Percentiles rank a stretch among this genome's conserved stretches.
Evolutionary conservation across 2,797 vertebrate genomes (phyloP).

Genomic region (Sandelia bainsii): DNA sequence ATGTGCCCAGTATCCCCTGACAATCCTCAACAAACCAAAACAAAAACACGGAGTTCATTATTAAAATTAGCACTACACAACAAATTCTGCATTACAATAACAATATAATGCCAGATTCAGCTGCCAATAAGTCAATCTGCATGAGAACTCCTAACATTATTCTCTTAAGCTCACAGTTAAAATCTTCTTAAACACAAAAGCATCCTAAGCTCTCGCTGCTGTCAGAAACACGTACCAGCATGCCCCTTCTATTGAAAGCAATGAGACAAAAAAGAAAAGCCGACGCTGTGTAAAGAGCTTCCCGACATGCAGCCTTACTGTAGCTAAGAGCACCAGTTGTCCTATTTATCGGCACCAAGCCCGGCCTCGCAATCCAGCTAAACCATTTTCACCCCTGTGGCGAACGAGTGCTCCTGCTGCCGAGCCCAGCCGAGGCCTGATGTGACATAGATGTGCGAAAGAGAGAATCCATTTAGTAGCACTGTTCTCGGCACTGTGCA

Average conservation of each 20-base stretch:
- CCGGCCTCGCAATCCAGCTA: conserved; percentile 27
- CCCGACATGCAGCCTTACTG: conserved; percentile 22
- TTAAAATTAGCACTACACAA: neutral
- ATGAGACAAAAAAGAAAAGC: conserved; percentile 20
- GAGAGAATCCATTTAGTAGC: conserved; percentile 50
- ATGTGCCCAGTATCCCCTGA: neutral
- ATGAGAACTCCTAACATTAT: conserved; percentile 10
- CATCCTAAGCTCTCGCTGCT: conserved; percentile 24
- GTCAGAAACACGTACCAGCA: conserved; percentile 19
- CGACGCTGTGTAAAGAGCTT: conserved; percentile 7
- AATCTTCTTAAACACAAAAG: conserved; percentile 42
- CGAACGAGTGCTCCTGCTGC: conserved; percentile 4
- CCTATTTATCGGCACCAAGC: conserved; percentile 53
- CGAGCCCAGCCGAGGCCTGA: conserved; percentile 20
- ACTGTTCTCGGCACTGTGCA: conserved; percentile 60
- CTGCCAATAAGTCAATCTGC: neutral
- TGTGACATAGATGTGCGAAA: conserved; percentile 60
- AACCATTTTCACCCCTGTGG: conserved; percentile 48
- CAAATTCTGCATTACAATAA: neutral
- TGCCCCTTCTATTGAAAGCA: conserved; percentile 28
- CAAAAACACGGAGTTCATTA: neutral
- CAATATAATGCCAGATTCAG: neutral
- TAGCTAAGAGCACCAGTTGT: conserved; percentile 52
- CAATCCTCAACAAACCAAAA: neutral
- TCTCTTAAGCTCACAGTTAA: conserved; percentile 21